These are phyloP conservation scores for Drosophila serrata DNA, from an alignment of 1,140 invertebrate species.

Conservation along the genomic window DNA sequence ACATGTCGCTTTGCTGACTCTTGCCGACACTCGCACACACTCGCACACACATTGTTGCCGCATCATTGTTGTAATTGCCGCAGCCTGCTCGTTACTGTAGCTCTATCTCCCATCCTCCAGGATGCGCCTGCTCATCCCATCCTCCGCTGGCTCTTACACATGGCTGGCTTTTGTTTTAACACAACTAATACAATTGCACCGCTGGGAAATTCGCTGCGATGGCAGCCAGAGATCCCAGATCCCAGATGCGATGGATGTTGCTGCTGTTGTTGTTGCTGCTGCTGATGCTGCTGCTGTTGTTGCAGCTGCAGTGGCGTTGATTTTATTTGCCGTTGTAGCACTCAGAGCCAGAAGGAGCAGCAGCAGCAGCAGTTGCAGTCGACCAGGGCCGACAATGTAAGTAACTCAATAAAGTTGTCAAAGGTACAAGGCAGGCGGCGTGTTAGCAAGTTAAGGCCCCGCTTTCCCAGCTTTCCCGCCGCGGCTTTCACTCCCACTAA, in stretches of 20 bases:
- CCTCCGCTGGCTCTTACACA: conserved; percentile 54
- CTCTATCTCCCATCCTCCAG: conserved; percentile 25
- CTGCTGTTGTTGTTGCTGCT: conserved; percentile 31
- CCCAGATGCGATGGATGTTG: conserved; percentile 24
- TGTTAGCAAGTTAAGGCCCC: conserved; percentile 60
- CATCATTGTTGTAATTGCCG: conserved; percentile 79
- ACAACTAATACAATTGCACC: conserved; percentile 82
- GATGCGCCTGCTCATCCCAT: conserved; percentile 18
- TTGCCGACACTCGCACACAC: conserved; percentile 8
- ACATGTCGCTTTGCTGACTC: conserved; percentile 3
- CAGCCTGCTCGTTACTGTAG: conserved; percentile 37
- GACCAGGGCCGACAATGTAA: conserved; percentile 55
- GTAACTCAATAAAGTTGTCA: conserved; percentile 80
- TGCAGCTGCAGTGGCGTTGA: conserved; percentile 68
- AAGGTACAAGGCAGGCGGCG: conserved; percentile 72
- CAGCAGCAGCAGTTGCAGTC: conserved; percentile 17
- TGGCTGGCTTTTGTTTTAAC: conserved; percentile 79
- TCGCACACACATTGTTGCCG: conserved; percentile 59
- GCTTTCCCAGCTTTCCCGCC: conserved; percentile 10
- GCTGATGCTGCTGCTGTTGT: conserved; percentile 2
- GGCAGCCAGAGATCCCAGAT: conserved; percentile 39
- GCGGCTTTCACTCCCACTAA: background rate
- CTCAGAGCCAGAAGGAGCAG: conserved; percentile 14
- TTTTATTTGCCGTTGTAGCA: conserved; percentile 66
- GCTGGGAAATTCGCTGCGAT: conserved; percentile 67